These are phyloP conservation scores for Phyllostomus discolor DNA, from an alignment of 2,113 vertebrate species.

Conservation along the genomic window DNA sequence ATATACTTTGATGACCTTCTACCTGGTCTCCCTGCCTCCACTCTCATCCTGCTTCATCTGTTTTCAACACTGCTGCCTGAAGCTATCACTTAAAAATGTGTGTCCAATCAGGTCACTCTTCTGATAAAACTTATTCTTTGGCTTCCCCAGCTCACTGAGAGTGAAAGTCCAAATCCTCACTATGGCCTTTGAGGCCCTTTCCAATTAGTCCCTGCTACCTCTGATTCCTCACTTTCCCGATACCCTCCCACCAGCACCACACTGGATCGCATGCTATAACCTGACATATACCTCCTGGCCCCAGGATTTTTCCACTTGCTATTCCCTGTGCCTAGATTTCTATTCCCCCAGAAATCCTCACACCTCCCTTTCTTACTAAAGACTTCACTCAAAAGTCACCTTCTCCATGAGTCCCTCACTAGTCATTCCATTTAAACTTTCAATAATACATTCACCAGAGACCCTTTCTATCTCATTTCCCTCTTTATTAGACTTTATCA, in stretches of 20 bases:
- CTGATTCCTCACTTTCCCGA: not conserved
- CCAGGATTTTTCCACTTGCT: not conserved
- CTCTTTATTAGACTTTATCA: not conserved
- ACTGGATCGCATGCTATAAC: not conserved
- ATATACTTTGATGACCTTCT: not conserved
- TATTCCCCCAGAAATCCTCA: not conserved
- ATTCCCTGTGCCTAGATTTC: not conserved
- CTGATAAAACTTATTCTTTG: not conserved
- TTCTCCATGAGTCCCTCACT: not conserved
- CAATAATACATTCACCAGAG: not conserved
- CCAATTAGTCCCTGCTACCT: rapidly evolving
- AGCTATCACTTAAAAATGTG: not conserved
- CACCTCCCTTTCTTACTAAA: not conserved
- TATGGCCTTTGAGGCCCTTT: not conserved
- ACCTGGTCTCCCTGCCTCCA: not conserved
- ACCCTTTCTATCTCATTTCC: too few species aligned
- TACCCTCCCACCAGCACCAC: not conserved
- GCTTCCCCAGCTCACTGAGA: not conserved
- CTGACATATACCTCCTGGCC: not conserved
- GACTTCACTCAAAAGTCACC: not conserved
- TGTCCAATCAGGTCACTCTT: not conserved
- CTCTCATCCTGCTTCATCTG: not conserved
- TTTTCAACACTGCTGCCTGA: not conserved
- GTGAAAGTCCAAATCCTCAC: not conserved
- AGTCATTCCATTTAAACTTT: not conserved